Conservation (phyloP, 2,113 vertebrate genomes). For the Syrrhaptes paradoxus region DNA sequence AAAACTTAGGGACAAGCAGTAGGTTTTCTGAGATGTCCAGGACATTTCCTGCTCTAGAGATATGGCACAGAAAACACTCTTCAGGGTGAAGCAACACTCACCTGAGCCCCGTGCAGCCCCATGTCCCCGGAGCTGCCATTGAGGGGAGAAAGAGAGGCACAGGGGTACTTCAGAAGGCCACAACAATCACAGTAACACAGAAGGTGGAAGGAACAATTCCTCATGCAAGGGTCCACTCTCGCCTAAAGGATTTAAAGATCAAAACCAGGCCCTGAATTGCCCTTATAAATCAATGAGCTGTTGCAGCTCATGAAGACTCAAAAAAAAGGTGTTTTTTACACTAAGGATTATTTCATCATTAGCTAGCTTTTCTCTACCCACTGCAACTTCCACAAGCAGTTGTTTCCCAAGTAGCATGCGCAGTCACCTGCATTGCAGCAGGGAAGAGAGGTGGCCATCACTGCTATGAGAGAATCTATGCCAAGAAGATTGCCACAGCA, state of each 20-base stretch:
- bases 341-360: background rate
- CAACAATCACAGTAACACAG: background rate
- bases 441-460: background rate
- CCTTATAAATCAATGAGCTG: background rate
- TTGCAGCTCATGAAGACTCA: background rate
- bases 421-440: background rate
- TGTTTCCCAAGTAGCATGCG: background rate
- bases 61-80: background rate
- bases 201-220: background rate
- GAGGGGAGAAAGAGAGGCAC: background rate
- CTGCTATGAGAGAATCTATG: background rate
- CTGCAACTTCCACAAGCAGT: background rate
- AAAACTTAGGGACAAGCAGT: background rate
- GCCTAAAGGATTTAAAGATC: background rate
- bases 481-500: background rate
- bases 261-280: background rate
- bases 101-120: background rate
- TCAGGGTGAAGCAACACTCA: background rate
- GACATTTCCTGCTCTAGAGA: background rate
- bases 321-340: background rate
- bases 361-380: background rate
- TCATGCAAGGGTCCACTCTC: background rate
- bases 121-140: fast-evolving
- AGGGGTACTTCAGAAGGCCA: background rate
- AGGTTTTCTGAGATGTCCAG: background rate